Percentiles rank a stretch among this genome's conserved stretches.
Conservation (phyloP, 2,797 vertebrate genomes). For the Erithacus rubecula region DNA sequence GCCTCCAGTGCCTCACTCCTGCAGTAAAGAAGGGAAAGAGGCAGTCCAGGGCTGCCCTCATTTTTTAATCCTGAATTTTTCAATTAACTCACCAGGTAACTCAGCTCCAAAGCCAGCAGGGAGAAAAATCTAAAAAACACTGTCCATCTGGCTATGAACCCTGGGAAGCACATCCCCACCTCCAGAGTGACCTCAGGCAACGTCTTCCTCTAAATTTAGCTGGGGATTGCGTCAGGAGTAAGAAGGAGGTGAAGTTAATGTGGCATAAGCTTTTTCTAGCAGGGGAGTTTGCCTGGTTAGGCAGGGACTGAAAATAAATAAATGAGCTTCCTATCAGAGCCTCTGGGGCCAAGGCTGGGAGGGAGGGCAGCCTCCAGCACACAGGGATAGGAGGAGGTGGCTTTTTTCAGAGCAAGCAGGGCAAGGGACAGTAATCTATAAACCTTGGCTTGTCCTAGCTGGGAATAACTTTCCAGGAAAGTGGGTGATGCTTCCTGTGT, state of each 20-base stretch:
- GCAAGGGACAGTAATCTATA: not conserved
- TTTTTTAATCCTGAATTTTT: not conserved
- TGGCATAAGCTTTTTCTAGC: constrained; percentile 14
- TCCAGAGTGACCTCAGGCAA: constrained; percentile 21
- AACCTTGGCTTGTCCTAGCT: not conserved
- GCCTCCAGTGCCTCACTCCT: not conserved
- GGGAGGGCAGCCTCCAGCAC: not conserved
- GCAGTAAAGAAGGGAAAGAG: not conserved
- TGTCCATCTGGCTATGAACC: constrained; percentile 11
- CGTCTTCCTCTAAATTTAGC: constrained; percentile 30
- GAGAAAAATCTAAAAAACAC: not conserved
- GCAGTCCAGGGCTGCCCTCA: not conserved
- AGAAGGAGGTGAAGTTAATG: constrained; percentile 37
- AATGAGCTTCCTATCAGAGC: not conserved
- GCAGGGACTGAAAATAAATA: not conserved
- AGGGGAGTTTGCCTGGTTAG: constrained; percentile 6
- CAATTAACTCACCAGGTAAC: not conserved
- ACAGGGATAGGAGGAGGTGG: not conserved
- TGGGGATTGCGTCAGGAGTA: constrained; percentile 6
- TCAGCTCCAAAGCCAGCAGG: not conserved
- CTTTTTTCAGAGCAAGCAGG: not conserved
- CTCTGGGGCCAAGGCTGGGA: not conserved
- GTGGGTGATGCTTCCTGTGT: rapidly evolving
- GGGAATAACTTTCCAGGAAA: not conserved
- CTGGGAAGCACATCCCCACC: not conserved